Conservation (phyloP, 1,140 invertebrate species). For the Nilaparvata lugens region DNA sequence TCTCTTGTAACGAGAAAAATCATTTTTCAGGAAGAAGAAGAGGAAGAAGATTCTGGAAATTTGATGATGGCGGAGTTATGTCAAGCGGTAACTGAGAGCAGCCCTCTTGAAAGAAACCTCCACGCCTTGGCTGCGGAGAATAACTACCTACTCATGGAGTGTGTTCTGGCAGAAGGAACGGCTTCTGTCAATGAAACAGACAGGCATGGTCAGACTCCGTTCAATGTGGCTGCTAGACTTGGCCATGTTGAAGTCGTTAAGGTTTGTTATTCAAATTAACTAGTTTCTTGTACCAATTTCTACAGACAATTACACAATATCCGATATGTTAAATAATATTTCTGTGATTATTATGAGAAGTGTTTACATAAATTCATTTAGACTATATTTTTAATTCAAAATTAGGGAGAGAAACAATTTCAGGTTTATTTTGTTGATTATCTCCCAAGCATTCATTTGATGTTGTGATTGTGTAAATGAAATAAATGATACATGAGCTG, state of each 20-base stretch:
- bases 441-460: too few species aligned
- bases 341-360: too few species aligned
- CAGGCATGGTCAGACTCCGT: slow-evolving; percentile 67
- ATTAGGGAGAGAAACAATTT: too few species aligned
- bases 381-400: too few species aligned
- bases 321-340: too few species aligned
- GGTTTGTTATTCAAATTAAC: slow-evolving; percentile 32
- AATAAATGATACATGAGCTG: too few species aligned
- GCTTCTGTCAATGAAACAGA: slow-evolving; percentile 53
- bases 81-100: slow-evolving; percentile 1
- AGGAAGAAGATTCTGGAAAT: slow-evolving; percentile 1
- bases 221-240: slow-evolving; percentile 73
- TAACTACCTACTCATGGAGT: slow-evolving; percentile 50
- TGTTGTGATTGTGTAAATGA: too few species aligned
- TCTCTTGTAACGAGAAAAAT: too few species aligned
- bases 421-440: too few species aligned
- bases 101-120: slow-evolving; percentile 33
- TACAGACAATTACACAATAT: too few species aligned
- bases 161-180: slow-evolving; percentile 48
- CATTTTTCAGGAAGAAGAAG: slow-evolving; percentile 7
- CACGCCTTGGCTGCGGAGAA: slow-evolving; percentile 69
- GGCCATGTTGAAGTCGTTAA: slow-evolving; percentile 67
- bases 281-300: too few species aligned
- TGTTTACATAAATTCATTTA: too few species aligned
- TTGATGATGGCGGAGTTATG: background rate